Conservation (phyloP, 1,140 invertebrate genomes). For the Diorhabda elongata region DNA sequence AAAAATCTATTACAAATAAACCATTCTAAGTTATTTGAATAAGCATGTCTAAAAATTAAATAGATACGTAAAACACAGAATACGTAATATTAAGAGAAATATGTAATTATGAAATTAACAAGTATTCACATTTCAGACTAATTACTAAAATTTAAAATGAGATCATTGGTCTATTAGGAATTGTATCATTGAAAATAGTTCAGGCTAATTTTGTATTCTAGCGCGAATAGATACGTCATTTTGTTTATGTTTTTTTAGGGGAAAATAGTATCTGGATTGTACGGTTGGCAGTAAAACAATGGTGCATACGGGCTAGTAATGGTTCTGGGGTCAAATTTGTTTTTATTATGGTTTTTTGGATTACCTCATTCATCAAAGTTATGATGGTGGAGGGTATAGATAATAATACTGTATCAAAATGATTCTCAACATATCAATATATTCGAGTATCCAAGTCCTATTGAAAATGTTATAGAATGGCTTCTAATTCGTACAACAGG, state of each 20-base stretch:
- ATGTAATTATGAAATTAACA: no score
- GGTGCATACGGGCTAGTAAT: constrained; percentile 29
- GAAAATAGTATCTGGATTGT: constrained; percentile 9
- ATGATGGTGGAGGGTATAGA: constrained; percentile 30
- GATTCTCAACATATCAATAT: constrained; percentile 33
- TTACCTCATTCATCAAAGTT: constrained; percentile 23
- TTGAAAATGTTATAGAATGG: constrained; percentile 38
- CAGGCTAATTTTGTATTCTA: constrained; percentile 9
- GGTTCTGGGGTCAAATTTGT: constrained; percentile 22
- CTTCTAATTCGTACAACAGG: constrained; percentile 46
- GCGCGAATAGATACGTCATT: constrained; percentile 10
- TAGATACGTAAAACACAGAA: no score
- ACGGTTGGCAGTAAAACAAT: constrained; percentile 28
- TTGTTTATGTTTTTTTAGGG: constrained; percentile 21
- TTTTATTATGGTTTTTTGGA: constrained; percentile 32
- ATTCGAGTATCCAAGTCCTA: constrained; percentile 25
- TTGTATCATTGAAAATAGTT: constrained; percentile 10
- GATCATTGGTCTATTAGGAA: constrained; percentile 1
- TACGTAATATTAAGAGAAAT: no score
- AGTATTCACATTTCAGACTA: not conserved
- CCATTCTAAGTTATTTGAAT: no score
- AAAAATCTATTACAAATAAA: no score
- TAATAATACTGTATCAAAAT: constrained; percentile 32
- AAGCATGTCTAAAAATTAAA: no score
- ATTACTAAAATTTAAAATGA: constrained; percentile 8